Conservation (phyloP, 2,888 invertebrate genomes). For the Xylophagus ater region DNA sequence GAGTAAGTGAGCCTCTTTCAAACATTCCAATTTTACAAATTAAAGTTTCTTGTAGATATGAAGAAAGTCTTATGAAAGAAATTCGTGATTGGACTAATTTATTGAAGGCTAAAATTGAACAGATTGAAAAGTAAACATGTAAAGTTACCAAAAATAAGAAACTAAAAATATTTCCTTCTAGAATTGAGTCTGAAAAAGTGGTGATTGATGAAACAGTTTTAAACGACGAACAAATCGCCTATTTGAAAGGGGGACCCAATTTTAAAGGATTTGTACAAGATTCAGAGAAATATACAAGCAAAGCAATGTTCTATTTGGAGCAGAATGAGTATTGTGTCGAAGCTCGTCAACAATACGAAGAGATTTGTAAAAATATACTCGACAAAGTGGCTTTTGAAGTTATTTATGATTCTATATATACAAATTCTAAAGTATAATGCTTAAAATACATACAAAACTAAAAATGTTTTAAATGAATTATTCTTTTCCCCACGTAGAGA, state of each 20-base stretch:
- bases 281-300: constrained; percentile 23
- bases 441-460: constrained; percentile 5
- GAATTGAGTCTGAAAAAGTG: neutral
- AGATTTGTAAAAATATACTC: constrained; percentile 18
- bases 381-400: constrained; percentile 13
- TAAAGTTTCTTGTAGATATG: constrained; percentile 19
- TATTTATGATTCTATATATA: constrained; percentile 15
- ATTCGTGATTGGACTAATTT: constrained; percentile 22
- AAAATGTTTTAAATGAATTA: constrained; percentile 14
- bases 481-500: constrained; percentile 43
- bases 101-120: constrained; percentile 15
- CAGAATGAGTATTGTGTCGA: constrained; percentile 22
- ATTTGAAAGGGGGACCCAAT: constrained; percentile 23
- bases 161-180: neutral
- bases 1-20: constrained; percentile 2
- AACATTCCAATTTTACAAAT: neutral
- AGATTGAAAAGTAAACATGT: constrained; percentile 14
- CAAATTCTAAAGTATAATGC: constrained; percentile 3
- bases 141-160: constrained; percentile 2
- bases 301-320: constrained; percentile 22
- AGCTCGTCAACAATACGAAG: constrained; percentile 20
- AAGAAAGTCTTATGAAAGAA: constrained; percentile 21
- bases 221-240: constrained; percentile 23
- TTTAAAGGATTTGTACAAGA: constrained; percentile 25
- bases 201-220: constrained; percentile 19